phyloP scores from a whole-genome alignment of 2,888 invertebrate species.

The Machimus rusticus region DNA sequence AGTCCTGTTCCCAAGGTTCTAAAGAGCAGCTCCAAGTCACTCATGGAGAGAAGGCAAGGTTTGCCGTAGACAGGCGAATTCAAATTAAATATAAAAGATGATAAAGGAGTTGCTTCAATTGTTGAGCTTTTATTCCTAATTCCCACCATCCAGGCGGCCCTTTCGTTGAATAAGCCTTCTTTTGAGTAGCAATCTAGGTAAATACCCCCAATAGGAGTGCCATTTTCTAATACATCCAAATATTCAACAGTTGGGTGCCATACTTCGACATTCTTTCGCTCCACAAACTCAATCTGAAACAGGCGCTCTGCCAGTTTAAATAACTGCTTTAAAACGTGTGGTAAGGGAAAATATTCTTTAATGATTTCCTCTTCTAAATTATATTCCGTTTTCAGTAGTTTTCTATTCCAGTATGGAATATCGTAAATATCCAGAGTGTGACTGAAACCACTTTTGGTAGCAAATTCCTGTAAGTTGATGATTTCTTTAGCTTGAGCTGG shows the following conservation, averaged over 20 bases:
- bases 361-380: slow-evolving; percentile 76
- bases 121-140: slow-evolving; percentile 73
- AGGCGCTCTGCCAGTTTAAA: slow-evolving; percentile 78
- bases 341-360: slow-evolving; percentile 83
- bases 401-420: slow-evolving; percentile 85
- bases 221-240: slow-evolving; percentile 78
- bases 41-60: slow-evolving; percentile 76
- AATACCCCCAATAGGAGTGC: slow-evolving; percentile 77
- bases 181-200: slow-evolving; percentile 84
- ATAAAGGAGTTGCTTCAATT: slow-evolving; percentile 73
- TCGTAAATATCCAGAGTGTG: slow-evolving; percentile 81
- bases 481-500: slow-evolving; percentile 82
- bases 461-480: slow-evolving; percentile 74
- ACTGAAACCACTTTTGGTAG: slow-evolving; percentile 74
- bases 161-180: slow-evolving; percentile 64
- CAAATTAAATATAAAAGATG: slow-evolving; percentile 86
- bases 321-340: slow-evolving; percentile 79
- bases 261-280: slow-evolving; percentile 70
- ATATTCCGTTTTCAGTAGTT: slow-evolving; percentile 73
- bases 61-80: slow-evolving; percentile 69
- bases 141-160: slow-evolving; percentile 79
- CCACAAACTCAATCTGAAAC: slow-evolving; percentile 79
- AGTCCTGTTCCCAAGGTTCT: slow-evolving; percentile 87
- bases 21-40: slow-evolving; percentile 80
- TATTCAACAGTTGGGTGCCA: slow-evolving; percentile 90